Evolutionary conservation across 2,888 invertebrate species (phyloP).

Genomic region (Molanna angustata): DNA sequence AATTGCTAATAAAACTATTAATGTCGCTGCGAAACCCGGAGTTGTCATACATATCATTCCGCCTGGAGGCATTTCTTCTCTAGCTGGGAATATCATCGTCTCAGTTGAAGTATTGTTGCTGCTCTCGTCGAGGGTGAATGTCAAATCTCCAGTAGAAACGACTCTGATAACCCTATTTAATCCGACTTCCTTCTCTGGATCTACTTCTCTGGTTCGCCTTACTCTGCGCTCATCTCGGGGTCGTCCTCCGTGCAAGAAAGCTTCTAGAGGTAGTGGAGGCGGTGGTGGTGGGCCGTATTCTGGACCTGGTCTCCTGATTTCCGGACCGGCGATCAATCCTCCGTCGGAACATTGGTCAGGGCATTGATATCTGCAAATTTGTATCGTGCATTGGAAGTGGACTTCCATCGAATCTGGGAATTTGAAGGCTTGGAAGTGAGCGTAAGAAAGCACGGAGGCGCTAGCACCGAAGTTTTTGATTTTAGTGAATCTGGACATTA

Average conservation of each 20-base stretch:
- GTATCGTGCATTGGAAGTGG: slow-evolving; percentile 93
- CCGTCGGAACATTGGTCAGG: slow-evolving; percentile 86
- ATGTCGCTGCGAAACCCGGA: slow-evolving; percentile 85
- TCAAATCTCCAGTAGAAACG: slow-evolving; percentile 86
- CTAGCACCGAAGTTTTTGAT: slow-evolving; percentile 94
- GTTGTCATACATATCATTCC: slow-evolving; percentile 91
- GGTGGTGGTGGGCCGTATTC: slow-evolving; percentile 73
- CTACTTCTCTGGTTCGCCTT: slow-evolving; percentile 62
- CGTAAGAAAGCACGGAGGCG: slow-evolving; percentile 87
- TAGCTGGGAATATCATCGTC: slow-evolving; percentile 70
- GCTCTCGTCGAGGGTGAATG: slow-evolving; percentile 75
- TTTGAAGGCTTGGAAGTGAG: slow-evolving; percentile 93
- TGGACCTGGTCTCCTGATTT: slow-evolving; percentile 46
- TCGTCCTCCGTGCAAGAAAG: slow-evolving; percentile 65
- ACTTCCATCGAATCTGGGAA: slow-evolving; percentile 97
- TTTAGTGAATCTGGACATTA: slow-evolving; percentile 92
- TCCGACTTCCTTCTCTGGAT: slow-evolving; percentile 79
- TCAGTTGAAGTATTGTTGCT: slow-evolving; percentile 56
- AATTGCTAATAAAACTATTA: slow-evolving; percentile 78
- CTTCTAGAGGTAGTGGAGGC: slow-evolving; percentile 57
- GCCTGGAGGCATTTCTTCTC: slow-evolving; percentile 47
- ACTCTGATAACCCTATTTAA: slow-evolving; percentile 87
- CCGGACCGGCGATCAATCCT: slow-evolving; percentile 51
- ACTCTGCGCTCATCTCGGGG: slow-evolving; percentile 72
- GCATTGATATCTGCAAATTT: slow-evolving; percentile 89